Conservation (phyloP, 2,113 vertebrate species). For the Amia ocellicauda region DNA sequence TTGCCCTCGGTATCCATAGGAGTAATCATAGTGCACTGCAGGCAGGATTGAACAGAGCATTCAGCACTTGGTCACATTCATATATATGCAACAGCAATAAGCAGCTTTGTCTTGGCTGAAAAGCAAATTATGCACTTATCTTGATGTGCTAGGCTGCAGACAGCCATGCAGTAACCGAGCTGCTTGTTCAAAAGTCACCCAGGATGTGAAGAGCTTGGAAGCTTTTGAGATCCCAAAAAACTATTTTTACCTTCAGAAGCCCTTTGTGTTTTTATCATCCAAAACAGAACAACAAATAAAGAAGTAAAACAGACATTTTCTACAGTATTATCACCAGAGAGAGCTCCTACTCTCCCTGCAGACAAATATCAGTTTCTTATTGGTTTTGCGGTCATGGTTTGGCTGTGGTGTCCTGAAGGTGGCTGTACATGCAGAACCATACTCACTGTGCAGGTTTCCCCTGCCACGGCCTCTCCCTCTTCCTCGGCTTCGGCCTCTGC, state of each 20-base stretch:
- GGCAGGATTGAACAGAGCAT: slow-evolving; percentile 17
- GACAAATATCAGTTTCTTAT: neutral
- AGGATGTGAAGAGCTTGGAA: no score
- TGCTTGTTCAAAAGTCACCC: no score
- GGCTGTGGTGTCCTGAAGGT: no score
- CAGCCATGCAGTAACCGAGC: neutral
- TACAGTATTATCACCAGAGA: no score
- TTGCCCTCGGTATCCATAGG: slow-evolving; percentile 68
- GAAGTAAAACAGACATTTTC: no score
- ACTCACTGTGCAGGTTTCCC: slow-evolving; percentile 73
- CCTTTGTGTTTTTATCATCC: neutral
- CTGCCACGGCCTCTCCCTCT: slow-evolving; percentile 81
- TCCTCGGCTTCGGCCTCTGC: slow-evolving; percentile 73
- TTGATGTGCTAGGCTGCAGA: no score
- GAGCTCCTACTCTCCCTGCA: no score
- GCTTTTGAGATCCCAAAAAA: no score
- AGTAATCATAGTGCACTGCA: slow-evolving; percentile 81
- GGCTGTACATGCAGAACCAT: no score
- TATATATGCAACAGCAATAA: neutral
- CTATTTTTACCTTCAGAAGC: neutral
- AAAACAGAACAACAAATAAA: neutral
- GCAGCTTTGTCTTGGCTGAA: neutral
- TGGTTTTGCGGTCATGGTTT: no score
- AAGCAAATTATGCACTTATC: neutral
- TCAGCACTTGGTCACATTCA: neutral